A percentile compares a stretch with the other conserved stretches of the same genome.
Conservation (phyloP, 2,888 invertebrate species). For the Yponomeuta malinellus region DNA sequence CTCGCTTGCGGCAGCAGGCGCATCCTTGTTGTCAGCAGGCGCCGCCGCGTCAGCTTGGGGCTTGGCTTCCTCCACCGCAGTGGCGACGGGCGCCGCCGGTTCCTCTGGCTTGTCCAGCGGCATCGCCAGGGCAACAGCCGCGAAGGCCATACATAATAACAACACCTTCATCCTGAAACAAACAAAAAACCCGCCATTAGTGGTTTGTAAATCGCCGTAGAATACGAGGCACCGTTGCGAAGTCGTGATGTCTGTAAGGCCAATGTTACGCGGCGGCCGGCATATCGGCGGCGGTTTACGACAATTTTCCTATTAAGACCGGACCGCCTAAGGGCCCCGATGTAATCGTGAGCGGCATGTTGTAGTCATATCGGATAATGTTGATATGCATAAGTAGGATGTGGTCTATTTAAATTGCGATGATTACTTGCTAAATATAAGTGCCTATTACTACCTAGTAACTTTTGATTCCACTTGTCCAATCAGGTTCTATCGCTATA, state of each 20-base stretch:
- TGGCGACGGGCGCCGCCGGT: conserved; percentile 37
- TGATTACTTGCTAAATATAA: not conserved
- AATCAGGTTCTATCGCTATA: not conserved
- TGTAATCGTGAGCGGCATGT: conserved; percentile 42
- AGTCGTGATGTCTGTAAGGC: conserved; percentile 67
- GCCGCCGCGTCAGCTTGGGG: conserved; percentile 15
- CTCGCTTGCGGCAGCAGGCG: conserved; percentile 37
- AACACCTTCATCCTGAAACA: conserved; percentile 80
- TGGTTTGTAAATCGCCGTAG: conserved; percentile 29
- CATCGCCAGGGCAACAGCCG: conserved; percentile 74
- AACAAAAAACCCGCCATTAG: conserved; percentile 37
- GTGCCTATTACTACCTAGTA: not conserved
- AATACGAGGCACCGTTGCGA: conserved; percentile 45
- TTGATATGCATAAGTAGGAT: conserved; percentile 57
- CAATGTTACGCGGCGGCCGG: conserved; percentile 67
- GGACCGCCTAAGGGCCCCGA: conserved; percentile 60
- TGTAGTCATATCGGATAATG: conserved; percentile 49
- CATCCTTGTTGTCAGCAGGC: conserved; percentile 14
- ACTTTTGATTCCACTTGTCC: not conserved
- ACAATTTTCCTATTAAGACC: conserved; percentile 70
- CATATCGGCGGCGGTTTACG: conserved; percentile 41
- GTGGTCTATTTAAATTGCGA: conserved; percentile 57
- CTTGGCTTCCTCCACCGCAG: conserved; percentile 52
- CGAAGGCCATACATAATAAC: conserved; percentile 75
- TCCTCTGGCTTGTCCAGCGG: conserved; percentile 57